These are phyloP conservation scores for Australoheros facetus DNA, from an alignment of 2,797 vertebrate genomes.

Conservation along the genomic window DNA sequence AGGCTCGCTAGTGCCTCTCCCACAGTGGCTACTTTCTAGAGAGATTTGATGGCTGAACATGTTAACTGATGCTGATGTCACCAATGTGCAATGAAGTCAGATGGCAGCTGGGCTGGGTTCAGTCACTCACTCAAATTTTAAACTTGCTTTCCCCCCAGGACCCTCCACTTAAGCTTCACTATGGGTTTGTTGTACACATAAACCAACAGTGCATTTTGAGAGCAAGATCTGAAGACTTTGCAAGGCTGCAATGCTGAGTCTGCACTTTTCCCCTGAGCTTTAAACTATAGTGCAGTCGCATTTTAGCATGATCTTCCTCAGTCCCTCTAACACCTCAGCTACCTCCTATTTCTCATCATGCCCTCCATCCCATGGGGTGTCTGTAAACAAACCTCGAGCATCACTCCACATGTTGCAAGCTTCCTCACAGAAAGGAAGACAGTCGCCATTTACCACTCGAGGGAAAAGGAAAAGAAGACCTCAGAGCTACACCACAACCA, in stretches of 20 bases:
- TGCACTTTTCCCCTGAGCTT: slow-evolving; percentile 39
- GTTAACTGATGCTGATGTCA: slow-evolving; percentile 35
- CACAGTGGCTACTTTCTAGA: slow-evolving; percentile 34
- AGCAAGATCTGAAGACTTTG: slow-evolving; percentile 42
- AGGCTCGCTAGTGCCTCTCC: slow-evolving; percentile 16
- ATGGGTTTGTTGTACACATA: slow-evolving; percentile 28
- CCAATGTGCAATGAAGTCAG: slow-evolving; percentile 51
- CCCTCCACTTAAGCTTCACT: slow-evolving; percentile 37
- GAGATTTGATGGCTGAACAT: slow-evolving; percentile 40
- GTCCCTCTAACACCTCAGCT: slow-evolving; percentile 49
- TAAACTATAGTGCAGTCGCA: slow-evolving; percentile 44
- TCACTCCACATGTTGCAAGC: slow-evolving; percentile 36
- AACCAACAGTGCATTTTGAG: slow-evolving; percentile 15
- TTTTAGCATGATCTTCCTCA: slow-evolving; percentile 38
- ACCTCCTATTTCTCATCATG: slow-evolving; percentile 40
- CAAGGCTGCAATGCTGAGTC: slow-evolving; percentile 32
- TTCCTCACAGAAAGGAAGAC: slow-evolving; percentile 45
- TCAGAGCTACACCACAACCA: slow-evolving; percentile 30
- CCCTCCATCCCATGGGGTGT: slow-evolving; percentile 39
- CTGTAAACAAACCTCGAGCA: slow-evolving; percentile 66
- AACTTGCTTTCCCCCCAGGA: slow-evolving; percentile 25
- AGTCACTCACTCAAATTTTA: slow-evolving; percentile 32
- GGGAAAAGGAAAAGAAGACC: slow-evolving; percentile 27
- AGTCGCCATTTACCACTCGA: slow-evolving; percentile 30
- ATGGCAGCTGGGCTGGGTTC: slow-evolving; percentile 14